Conservation (phyloP, 2,113 vertebrate genomes). For the Progne subis region DNA sequence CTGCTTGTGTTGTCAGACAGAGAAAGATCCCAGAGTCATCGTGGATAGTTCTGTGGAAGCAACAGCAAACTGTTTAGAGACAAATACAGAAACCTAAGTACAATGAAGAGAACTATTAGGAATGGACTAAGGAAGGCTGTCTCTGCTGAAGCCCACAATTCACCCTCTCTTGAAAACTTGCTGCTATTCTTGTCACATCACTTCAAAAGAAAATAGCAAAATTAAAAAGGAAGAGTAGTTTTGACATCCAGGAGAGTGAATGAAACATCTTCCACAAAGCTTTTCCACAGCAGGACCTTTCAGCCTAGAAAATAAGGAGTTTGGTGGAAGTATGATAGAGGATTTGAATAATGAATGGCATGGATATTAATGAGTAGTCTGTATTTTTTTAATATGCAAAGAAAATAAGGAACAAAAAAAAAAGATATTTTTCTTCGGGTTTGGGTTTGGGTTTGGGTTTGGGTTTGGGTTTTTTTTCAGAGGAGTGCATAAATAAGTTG, state of each 20-base stretch:
- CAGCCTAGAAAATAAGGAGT: background rate
- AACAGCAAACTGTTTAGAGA: background rate
- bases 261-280: background rate
- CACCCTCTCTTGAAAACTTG: background rate
- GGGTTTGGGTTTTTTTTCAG: background rate
- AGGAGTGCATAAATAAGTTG: background rate
- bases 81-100: background rate
- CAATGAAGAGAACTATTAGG: background rate
- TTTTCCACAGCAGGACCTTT: background rate
- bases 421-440: background rate
- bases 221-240: background rate
- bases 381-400: background rate
- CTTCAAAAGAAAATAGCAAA: background rate
- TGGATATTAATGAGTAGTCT: background rate
- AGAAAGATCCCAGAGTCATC: background rate
- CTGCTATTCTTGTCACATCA: background rate
- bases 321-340: background rate
- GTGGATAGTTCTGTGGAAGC: background rate
- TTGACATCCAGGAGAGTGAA: background rate
- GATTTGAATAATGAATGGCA: background rate
- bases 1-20: background rate
- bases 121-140: background rate
- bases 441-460: background rate
- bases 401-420: background rate
- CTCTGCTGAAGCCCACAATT: background rate